These are phyloP conservation scores for Alentia gelatinosa DNA, from an alignment of 2,888 invertebrate genomes.

Conservation along the genomic window DNA sequence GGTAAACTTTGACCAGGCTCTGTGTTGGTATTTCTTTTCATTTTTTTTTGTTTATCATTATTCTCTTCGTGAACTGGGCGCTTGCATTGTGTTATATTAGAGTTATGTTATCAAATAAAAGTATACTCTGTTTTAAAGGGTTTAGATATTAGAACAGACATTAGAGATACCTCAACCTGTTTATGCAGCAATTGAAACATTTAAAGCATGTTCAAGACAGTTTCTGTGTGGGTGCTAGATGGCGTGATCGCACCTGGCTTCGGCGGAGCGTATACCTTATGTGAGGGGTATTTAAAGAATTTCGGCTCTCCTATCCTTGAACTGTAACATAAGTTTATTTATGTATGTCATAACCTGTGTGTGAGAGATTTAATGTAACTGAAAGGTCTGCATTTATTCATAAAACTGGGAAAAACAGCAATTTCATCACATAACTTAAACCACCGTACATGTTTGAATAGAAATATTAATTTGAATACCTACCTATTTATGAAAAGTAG, in stretches of 20 bases:
- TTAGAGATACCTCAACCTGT: background rate
- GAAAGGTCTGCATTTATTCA: conserved; percentile 1
- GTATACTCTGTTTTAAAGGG: background rate
- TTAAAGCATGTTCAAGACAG: conserved; percentile 4
- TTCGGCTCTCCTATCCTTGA: background rate
- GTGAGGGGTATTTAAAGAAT: background rate
- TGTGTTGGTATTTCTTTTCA: too few species aligned
- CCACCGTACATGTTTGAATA: too few species aligned
- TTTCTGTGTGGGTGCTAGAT: background rate
- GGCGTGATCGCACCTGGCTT: background rate
- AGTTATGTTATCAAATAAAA: background rate
- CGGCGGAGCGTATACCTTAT: background rate
- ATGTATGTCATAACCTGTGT: background rate
- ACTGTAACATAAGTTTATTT: background rate
- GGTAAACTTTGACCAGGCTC: background rate
- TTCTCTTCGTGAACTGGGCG: background rate
- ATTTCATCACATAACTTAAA: background rate
- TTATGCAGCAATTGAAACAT: background rate
- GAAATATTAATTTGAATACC: too few species aligned
- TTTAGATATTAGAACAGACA: background rate
- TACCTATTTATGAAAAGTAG: too few species aligned
- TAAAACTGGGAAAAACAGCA: background rate
- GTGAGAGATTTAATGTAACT: background rate
- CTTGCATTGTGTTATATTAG: background rate
- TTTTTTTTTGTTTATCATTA: background rate